These are phyloP conservation scores for Mycalesis mineus DNA, from an alignment of 2,888 invertebrate species.

Conservation along the genomic window DNA sequence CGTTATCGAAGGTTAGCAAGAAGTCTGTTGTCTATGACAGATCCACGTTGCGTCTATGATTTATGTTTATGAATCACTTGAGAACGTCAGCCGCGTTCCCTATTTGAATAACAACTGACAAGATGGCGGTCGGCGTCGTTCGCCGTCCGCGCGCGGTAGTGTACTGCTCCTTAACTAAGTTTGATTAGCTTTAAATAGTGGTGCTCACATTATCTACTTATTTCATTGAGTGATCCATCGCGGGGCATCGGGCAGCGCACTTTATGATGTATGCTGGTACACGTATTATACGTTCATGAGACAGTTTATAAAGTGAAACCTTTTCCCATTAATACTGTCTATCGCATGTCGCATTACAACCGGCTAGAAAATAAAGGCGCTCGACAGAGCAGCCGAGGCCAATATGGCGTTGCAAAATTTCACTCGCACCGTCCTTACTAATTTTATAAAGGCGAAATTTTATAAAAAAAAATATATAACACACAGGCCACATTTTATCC, in stretches of 20 bases:
- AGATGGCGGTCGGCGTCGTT: constrained; percentile 53
- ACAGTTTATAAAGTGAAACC: too few species aligned
- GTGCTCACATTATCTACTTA: constrained; percentile 78
- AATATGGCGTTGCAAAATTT: too few species aligned
- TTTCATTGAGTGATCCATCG: constrained; percentile 71
- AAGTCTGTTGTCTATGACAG: constrained; percentile 3
- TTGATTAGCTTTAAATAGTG: constrained; percentile 83
- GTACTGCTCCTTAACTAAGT: constrained; percentile 80
- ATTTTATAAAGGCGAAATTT: too few species aligned
- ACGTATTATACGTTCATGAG: constrained; percentile 28
- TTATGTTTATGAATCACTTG: constrained; percentile 16
- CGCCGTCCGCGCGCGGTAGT: constrained; percentile 65
- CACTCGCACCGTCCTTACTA: too few species aligned
- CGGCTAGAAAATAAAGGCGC: too few species aligned
- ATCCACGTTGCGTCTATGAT: constrained; percentile 12
- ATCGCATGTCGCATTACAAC: too few species aligned
- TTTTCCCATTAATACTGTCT: too few species aligned
- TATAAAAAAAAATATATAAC: too few species aligned
- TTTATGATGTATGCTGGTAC: constrained; percentile 41
- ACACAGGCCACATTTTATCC: too few species aligned
- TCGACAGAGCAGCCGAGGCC: too few species aligned
- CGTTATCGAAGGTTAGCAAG: neutral
- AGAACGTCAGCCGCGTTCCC: constrained; percentile 54
- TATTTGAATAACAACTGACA: constrained; percentile 54
- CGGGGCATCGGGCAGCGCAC: constrained; percentile 53